Conservation (phyloP, 2,888 invertebrate genomes). For the Galeopsomyia nigrocyanea region DNA sequence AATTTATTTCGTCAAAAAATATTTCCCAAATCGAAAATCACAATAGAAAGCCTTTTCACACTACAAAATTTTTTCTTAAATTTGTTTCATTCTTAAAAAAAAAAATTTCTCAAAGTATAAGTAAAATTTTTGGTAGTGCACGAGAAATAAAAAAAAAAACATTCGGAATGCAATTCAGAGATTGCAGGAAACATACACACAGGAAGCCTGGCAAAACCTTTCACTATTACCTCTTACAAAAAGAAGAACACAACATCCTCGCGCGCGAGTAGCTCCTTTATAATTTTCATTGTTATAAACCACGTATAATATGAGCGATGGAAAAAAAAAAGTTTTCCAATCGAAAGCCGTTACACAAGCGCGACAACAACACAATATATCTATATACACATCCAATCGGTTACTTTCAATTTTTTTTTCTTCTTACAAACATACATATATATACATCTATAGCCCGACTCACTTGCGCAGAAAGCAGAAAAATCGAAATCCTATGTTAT, state of each 20-base stretch:
- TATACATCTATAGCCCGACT: slow-evolving; percentile 13
- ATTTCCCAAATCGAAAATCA: too few relatives aligned
- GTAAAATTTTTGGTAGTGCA: too few relatives aligned
- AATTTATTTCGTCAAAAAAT: too few relatives aligned
- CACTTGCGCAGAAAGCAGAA: slow-evolving; percentile 39
- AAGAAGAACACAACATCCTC: slow-evolving; percentile 26
- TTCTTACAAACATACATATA: background rate
- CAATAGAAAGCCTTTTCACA: too few relatives aligned
- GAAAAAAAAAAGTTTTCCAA: slow-evolving; percentile 3
- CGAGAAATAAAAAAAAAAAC: slow-evolving; percentile 22
- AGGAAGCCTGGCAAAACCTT: slow-evolving; percentile 45
- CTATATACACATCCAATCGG: too few relatives aligned
- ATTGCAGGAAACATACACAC: slow-evolving; percentile 47
- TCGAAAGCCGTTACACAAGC: slow-evolving; percentile 33
- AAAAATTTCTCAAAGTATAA: too few relatives aligned
- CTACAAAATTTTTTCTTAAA: too few relatives aligned
- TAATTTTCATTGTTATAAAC: slow-evolving; percentile 41
- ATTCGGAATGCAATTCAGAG: slow-evolving; percentile 41
- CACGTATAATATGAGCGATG: slow-evolving; percentile 1
- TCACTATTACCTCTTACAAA: slow-evolving; percentile 29
- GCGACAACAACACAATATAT: background rate
- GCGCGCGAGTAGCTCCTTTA: slow-evolving; percentile 19
- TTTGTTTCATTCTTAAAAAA: too few relatives aligned
- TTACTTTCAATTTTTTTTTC: slow-evolving; percentile 12
- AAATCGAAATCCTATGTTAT: slow-evolving; percentile 37